These are phyloP conservation scores for Cyprinodon tularosa DNA, from an alignment of 2,113 vertebrate genomes.

Conservation along the genomic window DNA sequence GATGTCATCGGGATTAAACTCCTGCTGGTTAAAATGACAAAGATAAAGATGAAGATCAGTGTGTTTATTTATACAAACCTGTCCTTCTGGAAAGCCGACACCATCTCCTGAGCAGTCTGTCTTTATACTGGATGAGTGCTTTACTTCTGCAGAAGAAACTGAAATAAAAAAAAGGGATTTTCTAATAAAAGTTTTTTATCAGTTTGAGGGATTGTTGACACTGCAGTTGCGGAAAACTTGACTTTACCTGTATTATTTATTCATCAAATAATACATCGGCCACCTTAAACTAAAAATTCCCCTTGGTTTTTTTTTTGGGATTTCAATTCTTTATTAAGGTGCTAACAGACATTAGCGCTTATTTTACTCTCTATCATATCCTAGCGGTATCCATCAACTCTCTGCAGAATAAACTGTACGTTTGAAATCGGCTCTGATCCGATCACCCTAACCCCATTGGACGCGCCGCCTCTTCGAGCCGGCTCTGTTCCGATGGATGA, in stretches of 20 bases:
- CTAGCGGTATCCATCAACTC: slow-evolving; percentile 9
- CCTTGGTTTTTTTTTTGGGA: slow-evolving; percentile 19
- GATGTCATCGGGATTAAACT: background rate
- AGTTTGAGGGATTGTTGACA: background rate
- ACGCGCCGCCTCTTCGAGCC: slow-evolving; percentile 21
- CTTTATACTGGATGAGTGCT: slow-evolving; percentile 75
- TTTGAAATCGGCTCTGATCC: slow-evolving; percentile 50
- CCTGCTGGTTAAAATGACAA: background rate
- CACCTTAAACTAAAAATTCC: slow-evolving; percentile 14
- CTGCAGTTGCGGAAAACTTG: background rate
- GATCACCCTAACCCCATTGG: slow-evolving; percentile 41
- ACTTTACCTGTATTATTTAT: background rate
- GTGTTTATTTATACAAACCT: slow-evolving; percentile 81
- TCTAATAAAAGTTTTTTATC: background rate
- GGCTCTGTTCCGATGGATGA: slow-evolving; percentile 32
- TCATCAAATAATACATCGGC: background rate
- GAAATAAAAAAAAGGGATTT: slow-evolving; percentile 8
- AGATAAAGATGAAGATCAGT: background rate
- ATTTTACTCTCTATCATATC: slow-evolving; percentile 12
- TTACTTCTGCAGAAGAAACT: slow-evolving; percentile 44
- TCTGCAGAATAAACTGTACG: slow-evolving; percentile 42
- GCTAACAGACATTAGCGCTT: background rate
- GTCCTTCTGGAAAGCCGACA: slow-evolving; percentile 85
- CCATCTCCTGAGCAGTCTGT: slow-evolving; percentile 81
- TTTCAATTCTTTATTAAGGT: slow-evolving; percentile 17